These are phyloP conservation scores for Cyprinus carpio DNA, from an alignment of 2,113 vertebrate species.

Conservation along the genomic window DNA sequence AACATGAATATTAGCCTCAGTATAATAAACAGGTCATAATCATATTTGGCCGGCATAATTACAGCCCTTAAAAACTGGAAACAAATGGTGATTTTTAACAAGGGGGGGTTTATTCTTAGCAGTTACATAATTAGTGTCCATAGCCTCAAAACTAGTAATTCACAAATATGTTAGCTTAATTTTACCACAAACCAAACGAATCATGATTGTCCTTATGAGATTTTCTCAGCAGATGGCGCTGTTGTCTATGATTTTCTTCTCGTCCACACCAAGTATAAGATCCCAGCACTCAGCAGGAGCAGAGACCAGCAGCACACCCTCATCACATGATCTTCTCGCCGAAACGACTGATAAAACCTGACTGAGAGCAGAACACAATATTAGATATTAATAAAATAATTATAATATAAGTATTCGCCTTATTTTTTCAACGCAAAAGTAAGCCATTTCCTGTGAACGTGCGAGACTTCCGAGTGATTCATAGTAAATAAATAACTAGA, in stretches of 20 bases:
- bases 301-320: slow-evolving; percentile 69
- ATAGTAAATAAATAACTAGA: neutral
- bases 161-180: neutral
- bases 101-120: neutral
- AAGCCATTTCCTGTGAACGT: neutral
- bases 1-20: neutral
- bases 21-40: neutral
- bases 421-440: neutral
- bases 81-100: neutral
- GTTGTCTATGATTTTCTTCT: slow-evolving; percentile 54
- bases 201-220: neutral
- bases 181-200: neutral
- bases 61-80: neutral
- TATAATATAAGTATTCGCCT: neutral
- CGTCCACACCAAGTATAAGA: slow-evolving; percentile 61
- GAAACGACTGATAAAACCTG: slow-evolving; percentile 70
- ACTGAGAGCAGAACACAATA: slow-evolving; percentile 55
- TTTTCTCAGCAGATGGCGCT: slow-evolving; percentile 52
- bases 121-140: neutral
- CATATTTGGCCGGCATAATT: neutral
- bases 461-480: neutral
- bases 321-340: slow-evolving; percentile 67
- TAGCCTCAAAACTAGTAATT: neutral
- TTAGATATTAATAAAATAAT: neutral
- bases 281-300: slow-evolving; percentile 59